Evolutionary conservation across 2,113 vertebrate species (phyloP).

Genomic region (Crotalus helleri): DNA sequence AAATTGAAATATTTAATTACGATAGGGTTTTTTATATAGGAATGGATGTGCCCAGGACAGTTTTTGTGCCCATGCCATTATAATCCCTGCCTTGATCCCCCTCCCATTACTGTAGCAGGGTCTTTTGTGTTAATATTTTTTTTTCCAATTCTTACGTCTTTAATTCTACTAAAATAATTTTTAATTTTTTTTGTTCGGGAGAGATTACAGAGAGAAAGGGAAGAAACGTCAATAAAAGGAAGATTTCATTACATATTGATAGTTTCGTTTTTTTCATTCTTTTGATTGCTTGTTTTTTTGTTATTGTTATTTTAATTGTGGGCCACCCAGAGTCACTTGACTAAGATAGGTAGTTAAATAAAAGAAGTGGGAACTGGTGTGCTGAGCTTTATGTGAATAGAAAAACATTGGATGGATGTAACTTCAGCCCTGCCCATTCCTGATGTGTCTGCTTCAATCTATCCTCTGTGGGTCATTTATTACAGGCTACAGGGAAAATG

Average conservation of each 20-base stretch:
- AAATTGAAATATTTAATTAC: neutral
- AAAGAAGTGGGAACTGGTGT: neutral
- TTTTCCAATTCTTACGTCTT: neutral
- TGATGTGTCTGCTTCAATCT: neutral
- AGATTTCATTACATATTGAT: neutral
- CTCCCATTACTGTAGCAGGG: neutral
- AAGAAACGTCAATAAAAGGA: neutral
- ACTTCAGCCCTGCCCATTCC: neutral
- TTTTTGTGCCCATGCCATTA: neutral
- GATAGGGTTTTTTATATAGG: neutral
- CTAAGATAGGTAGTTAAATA: neutral
- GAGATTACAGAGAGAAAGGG: neutral
- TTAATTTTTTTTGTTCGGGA: neutral
- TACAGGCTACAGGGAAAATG: slow-evolving; percentile 95
- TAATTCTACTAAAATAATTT: neutral
- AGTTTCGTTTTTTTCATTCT: neutral
- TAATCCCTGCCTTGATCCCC: neutral
- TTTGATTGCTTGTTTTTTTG: neutral
- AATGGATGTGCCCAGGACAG: neutral
- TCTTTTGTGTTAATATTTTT: neutral
- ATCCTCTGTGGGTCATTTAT: slow-evolving; percentile 15
- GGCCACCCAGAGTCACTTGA: neutral
- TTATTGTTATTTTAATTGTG: neutral
- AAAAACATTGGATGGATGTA: neutral
- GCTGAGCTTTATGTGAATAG: neutral